Conservation (phyloP, 2,797 vertebrate genomes). For the Onychomys leucogaster region DNA sequence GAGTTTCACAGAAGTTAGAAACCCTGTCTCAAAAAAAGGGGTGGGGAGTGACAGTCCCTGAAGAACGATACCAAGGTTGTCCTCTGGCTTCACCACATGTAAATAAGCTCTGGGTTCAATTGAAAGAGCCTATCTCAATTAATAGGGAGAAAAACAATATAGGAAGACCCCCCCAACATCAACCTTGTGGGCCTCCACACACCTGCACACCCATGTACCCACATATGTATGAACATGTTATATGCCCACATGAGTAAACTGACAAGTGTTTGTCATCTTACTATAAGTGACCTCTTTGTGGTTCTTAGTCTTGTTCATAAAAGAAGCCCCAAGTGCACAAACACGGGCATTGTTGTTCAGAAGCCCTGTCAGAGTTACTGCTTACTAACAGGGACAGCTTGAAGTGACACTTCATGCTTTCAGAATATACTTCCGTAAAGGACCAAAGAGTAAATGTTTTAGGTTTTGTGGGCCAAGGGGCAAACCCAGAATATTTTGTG, state of each 20-base stretch:
- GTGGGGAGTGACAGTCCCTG: too few species aligned
- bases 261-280: background rate
- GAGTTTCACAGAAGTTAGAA: background rate
- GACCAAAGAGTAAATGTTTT: constrained; percentile 40
- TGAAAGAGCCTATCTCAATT: background rate
- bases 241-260: background rate
- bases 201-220: background rate
- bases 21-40: background rate
- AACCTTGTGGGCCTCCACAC: background rate
- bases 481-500: constrained; percentile 22
- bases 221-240: too few species aligned
- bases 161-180: background rate
- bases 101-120: background rate
- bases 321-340: constrained; percentile 2
- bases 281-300: background rate
- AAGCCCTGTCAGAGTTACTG: background rate
- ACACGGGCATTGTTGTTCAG: background rate
- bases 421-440: background rate
- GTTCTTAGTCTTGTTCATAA: background rate
- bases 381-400: background rate
- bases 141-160: background rate
- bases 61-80: background rate
- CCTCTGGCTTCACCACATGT: background rate
- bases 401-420: background rate
- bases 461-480: constrained; percentile 1